Evolutionary conservation across 2,888 invertebrate species (phyloP).

Genomic region (Odontocolon sp.): DNA sequence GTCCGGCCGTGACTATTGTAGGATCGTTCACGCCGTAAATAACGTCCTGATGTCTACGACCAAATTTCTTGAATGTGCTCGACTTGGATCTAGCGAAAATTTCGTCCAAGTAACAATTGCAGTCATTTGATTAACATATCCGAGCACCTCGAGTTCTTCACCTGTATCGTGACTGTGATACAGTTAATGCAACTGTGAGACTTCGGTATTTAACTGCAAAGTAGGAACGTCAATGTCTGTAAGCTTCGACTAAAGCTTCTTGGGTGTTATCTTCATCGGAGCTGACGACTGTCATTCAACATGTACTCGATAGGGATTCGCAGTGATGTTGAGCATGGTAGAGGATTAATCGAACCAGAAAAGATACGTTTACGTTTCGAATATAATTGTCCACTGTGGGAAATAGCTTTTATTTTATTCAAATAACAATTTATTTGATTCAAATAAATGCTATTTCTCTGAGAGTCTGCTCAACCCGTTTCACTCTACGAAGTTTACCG

Average conservation of each 20-base stretch:
- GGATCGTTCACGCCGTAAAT: conserved; percentile 8
- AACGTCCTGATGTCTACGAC: background rate
- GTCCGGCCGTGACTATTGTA: conserved; percentile 14
- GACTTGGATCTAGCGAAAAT: background rate
- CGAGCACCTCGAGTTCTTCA: background rate
- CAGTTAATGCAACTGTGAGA: conserved; percentile 48
- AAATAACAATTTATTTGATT: too few species aligned
- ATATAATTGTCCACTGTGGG: too few species aligned
- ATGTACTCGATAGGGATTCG: conserved; percentile 32
- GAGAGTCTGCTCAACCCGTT: too few species aligned
- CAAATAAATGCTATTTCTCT: too few species aligned
- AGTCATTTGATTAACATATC: conserved; percentile 23
- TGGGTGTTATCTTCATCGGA: conserved; percentile 36
- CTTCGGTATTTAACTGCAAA: conserved; percentile 48
- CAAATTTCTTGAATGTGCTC: conserved; percentile 11
- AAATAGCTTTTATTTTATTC: too few species aligned
- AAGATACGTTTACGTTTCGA: background rate
- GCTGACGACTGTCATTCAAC: conserved; percentile 45
- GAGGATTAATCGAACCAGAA: background rate
- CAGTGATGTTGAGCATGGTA: background rate
- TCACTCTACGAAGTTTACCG: too few species aligned
- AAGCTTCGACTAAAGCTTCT: conserved; percentile 35
- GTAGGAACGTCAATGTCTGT: conserved; percentile 35
- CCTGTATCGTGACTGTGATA: conserved; percentile 27
- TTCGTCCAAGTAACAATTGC: conserved; percentile 19